Evolutionary conservation across 2,888 invertebrate species (phyloP).

Genomic region (Chironomus tentans): DNA sequence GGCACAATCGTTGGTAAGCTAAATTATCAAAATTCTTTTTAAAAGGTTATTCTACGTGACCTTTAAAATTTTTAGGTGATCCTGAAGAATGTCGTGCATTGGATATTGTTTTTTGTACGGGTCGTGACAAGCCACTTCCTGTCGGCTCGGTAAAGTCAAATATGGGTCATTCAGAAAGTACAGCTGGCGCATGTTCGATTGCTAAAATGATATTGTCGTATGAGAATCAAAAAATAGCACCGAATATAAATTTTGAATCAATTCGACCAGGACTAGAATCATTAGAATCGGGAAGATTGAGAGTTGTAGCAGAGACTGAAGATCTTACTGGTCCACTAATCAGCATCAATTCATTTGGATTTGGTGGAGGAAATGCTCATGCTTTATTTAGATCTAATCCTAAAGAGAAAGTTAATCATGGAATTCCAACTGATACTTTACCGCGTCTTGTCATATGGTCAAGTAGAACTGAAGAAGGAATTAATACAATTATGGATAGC

Average conservation of each 20-base stretch:
- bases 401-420: conserved; percentile 45
- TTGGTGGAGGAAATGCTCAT: conserved; percentile 77
- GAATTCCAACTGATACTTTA: conserved; percentile 53
- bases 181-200: conserved; percentile 72
- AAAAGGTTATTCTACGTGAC: too few relatives aligned
- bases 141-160: conserved; percentile 93
- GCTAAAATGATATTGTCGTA: conserved; percentile 75
- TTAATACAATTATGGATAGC: conserved; percentile 54
- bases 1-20: conserved; percentile 57
- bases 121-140: conserved; percentile 62
- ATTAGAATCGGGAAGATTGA: conserved; percentile 51
- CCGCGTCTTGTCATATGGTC: conserved; percentile 66
- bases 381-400: conserved; percentile 34
- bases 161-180: conserved; percentile 86
- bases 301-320: conserved; percentile 64
- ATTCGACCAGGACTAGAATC: conserved; percentile 54
- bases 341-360: conserved; percentile 87
- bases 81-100: conserved; percentile 82
- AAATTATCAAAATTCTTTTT: background rate
- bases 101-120: conserved; percentile 65
- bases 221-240: conserved; percentile 69
- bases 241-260: conserved; percentile 69
- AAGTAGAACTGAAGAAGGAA: conserved; percentile 70
- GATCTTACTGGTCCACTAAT: conserved; percentile 65
- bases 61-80: conserved; percentile 48